phyloP scores from a whole-genome alignment of 1,140 invertebrate species.

The Trachymyrmex septentrionalis region DNA sequence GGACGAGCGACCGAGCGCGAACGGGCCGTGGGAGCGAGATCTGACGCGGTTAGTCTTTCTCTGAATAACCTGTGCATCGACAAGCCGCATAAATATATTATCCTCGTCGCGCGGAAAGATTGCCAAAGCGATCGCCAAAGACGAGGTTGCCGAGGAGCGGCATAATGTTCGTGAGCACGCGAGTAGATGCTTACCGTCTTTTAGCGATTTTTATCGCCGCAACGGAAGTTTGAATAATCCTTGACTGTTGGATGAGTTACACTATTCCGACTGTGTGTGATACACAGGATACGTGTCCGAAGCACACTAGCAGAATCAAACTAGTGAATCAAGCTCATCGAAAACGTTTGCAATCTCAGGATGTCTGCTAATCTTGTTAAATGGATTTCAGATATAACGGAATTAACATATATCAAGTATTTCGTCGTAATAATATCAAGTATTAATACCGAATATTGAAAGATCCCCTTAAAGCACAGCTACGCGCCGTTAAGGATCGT shows the following conservation, averaged over 20 bases:
- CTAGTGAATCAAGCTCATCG: not conserved
- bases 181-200: slow-evolving; percentile 53
- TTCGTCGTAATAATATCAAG: not conserved
- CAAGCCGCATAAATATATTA: slow-evolving; percentile 52
- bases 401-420: not conserved
- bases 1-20: slow-evolving; percentile 77
- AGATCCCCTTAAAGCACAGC: not conserved
- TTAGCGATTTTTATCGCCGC: slow-evolving; percentile 46
- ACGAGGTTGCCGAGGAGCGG: slow-evolving; percentile 40
- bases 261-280: not conserved
- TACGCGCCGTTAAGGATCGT: not conserved
- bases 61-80: slow-evolving; percentile 9
- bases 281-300: not conserved
- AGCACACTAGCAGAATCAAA: no score
- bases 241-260: slow-evolving; percentile 49
- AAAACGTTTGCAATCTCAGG: slow-evolving; percentile 4
- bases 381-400: not conserved
- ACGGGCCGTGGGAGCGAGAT: slow-evolving; percentile 76
- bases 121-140: slow-evolving; percentile 39
- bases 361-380: not conserved
- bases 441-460: not conserved
- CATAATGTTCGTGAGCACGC: slow-evolving; percentile 55
- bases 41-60: slow-evolving; percentile 32
- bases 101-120: slow-evolving; percentile 54
- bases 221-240: slow-evolving; percentile 58